Evolutionary conservation across 2,113 vertebrate species (phyloP).

Genomic region (Muscicapa adusta): DNA sequence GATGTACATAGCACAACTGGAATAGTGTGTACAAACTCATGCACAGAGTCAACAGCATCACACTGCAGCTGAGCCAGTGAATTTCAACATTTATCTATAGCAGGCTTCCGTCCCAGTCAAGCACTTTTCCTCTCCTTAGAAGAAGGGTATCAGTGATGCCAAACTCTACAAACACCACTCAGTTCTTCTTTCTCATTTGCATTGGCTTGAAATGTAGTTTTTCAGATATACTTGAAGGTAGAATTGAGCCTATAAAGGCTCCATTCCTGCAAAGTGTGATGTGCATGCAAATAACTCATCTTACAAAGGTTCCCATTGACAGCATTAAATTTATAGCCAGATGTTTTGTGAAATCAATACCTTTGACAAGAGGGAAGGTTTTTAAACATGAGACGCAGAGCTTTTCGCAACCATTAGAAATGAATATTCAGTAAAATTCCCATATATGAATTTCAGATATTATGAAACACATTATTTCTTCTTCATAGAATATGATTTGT

Average conservation of each 20-base stretch:
- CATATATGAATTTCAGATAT: not conserved
- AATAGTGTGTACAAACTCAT: not conserved
- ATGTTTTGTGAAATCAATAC: not conserved
- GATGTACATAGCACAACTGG: not conserved
- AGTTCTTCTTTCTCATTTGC: conserved; percentile 29
- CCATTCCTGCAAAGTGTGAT: not conserved
- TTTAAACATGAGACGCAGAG: not conserved
- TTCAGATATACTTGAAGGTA: conserved; percentile 25
- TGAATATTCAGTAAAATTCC: not conserved
- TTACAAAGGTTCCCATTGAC: not conserved
- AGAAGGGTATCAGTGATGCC: not conserved
- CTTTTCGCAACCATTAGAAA: not conserved
- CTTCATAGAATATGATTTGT: not conserved
- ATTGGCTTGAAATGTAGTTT: not conserved
- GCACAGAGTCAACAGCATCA: not conserved
- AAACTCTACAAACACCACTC: not conserved
- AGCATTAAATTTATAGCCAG: not conserved
- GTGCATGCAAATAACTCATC: not conserved
- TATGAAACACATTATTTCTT: not conserved
- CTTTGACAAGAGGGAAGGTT: not conserved
- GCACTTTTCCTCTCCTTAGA: not conserved
- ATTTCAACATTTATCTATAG: not conserved
- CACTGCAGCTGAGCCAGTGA: not conserved
- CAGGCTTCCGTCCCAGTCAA: not conserved
- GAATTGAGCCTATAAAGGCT: not conserved